These are phyloP conservation scores for Regulus satrapa DNA, from an alignment of 2,113 vertebrate species.

Conservation along the genomic window DNA sequence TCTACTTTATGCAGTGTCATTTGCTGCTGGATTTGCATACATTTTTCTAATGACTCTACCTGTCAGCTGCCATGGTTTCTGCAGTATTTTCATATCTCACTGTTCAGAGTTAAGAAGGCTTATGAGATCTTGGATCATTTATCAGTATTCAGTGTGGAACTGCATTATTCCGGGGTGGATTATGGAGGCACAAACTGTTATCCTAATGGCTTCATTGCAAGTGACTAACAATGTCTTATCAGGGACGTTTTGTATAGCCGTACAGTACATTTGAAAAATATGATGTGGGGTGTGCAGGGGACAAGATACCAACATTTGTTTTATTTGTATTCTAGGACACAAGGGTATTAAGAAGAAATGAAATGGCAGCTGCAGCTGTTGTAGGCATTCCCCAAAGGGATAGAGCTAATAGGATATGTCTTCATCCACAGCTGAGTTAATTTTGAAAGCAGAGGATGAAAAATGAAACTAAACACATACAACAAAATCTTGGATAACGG, in stretches of 20 bases:
- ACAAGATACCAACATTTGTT: conserved; percentile 48
- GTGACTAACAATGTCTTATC: conserved; percentile 1
- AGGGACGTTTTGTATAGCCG: background rate
- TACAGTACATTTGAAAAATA: background rate
- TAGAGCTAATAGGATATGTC: conserved; percentile 56
- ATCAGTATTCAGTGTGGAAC: background rate
- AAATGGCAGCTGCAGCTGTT: conserved; percentile 69
- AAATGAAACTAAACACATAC: conserved; percentile 35
- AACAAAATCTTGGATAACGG: background rate
- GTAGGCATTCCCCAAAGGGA: conserved; percentile 46
- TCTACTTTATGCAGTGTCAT: conserved; percentile 18
- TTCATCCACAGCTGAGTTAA: conserved; percentile 57
- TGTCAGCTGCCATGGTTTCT: conserved; percentile 51
- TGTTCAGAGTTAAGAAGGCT: conserved; percentile 44
- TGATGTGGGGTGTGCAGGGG: background rate
- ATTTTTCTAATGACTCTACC: conserved; percentile 13
- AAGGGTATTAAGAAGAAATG: conserved; percentile 65
- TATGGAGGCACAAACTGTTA: conserved; percentile 6
- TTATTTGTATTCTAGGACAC: conserved; percentile 67
- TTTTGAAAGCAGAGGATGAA: conserved; percentile 40
- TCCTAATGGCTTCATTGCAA: background rate
- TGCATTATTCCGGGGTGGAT: conserved; percentile 34
- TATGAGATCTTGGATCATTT: conserved; percentile 44
- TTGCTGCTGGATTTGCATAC: conserved; percentile 39
- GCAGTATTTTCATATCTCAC: conserved; percentile 25